phyloP scores from a whole-genome alignment of 2,113 vertebrate species.

The Nibea albiflora region DNA sequence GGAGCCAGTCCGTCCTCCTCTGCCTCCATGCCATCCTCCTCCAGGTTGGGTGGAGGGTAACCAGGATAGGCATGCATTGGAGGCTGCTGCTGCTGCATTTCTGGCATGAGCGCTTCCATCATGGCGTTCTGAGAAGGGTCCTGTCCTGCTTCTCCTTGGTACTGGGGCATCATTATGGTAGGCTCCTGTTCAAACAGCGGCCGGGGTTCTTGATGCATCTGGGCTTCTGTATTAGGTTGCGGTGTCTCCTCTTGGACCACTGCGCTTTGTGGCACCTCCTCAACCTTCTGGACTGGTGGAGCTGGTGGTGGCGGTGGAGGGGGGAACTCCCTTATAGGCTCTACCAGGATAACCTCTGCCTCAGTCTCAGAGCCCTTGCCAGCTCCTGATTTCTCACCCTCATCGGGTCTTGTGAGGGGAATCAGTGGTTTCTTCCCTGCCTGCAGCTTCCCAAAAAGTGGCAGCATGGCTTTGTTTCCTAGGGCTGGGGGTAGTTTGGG shows the following conservation, averaged over 20 bases:
- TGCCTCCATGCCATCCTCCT: constrained; percentile 89
- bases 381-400: constrained; percentile 82
- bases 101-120: constrained; percentile 86
- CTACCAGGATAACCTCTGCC: constrained; percentile 85
- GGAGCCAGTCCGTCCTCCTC: constrained; percentile 95
- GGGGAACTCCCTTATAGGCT: constrained; percentile 88
- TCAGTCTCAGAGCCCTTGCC: constrained; percentile 80
- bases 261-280: constrained; percentile 70
- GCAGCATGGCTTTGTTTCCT: constrained; percentile 92
- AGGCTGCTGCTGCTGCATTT: constrained; percentile 84
- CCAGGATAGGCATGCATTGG: constrained; percentile 86
- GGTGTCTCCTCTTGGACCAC: constrained; percentile 80
- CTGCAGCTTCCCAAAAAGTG: constrained; percentile 95
- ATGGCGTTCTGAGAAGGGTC: constrained; percentile 80
- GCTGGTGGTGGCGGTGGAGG: constrained; percentile 85
- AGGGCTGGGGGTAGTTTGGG: constrained; percentile 95
- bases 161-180: constrained; percentile 77
- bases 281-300: constrained; percentile 77
- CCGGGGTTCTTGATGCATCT: constrained; percentile 74
- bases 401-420: constrained; percentile 85
- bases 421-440: constrained; percentile 87
- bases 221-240: constrained; percentile 77
- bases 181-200: constrained; percentile 81
- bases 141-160: constrained; percentile 79
- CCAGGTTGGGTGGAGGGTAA: constrained; percentile 86